Percentiles rank a stretch among this genome's conserved stretches.
Evolutionary conservation across 1,140 invertebrate species (phyloP).

Genomic region (Chironomus tepperi): DNA sequence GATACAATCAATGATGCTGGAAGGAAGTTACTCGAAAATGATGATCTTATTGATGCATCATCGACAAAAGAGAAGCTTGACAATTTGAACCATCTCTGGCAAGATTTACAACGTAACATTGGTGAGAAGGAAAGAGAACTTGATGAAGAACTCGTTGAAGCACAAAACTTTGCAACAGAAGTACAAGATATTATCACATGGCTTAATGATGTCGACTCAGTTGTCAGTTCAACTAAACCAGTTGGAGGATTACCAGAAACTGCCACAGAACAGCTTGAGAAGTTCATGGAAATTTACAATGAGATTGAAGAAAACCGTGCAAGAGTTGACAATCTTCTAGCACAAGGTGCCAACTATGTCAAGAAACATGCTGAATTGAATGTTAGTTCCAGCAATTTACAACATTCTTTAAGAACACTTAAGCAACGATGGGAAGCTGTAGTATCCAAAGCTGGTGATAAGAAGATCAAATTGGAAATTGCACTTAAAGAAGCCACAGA

Average conservation of each 20-base stretch:
- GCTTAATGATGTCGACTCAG: constrained; percentile 87
- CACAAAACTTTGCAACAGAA: constrained; percentile 89
- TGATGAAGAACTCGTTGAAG: constrained; percentile 85
- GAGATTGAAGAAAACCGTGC: constrained; percentile 85
- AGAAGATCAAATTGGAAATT: constrained; percentile 96
- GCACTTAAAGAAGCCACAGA: constrained; percentile 93
- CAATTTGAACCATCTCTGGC: constrained; percentile 86
- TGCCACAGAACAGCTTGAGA: constrained; percentile 88
- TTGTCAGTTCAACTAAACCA: constrained; percentile 88
- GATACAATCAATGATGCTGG: constrained; percentile 77
- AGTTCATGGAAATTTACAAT: constrained; percentile 93
- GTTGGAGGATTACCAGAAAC: constrained; percentile 96
- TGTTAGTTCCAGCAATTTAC: constrained; percentile 67
- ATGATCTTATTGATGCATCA: constrained; percentile 72
- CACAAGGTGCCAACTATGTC: constrained; percentile 85
- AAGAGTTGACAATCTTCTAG: constrained; percentile 80
- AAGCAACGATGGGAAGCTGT: constrained; percentile 92
- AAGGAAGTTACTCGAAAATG: constrained; percentile 71
- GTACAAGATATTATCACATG: constrained; percentile 90
- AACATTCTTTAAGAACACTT: constrained; percentile 78
- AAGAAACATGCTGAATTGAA: constrained; percentile 61
- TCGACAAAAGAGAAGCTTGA: constrained; percentile 86
- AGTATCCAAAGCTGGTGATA: constrained; percentile 86
- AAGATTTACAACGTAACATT: constrained; percentile 86
- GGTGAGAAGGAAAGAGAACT: constrained; percentile 76